phyloP scores from a whole-genome alignment of 2,888 invertebrate genomes.

The Caenorhabditis parvicauda region DNA sequence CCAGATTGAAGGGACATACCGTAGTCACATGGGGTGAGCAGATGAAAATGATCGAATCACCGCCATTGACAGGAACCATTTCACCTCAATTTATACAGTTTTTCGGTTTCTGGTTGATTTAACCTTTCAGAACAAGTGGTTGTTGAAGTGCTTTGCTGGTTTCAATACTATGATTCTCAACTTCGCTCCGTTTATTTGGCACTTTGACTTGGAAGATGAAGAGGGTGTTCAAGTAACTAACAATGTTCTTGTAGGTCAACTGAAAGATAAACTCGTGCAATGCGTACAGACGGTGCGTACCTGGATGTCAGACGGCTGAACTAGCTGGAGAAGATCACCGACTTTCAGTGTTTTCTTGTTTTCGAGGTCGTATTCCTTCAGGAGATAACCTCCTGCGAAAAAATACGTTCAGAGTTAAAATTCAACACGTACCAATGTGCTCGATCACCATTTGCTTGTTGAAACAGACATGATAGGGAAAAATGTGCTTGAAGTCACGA shows the following conservation, averaged over 20 bases:
- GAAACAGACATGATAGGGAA: conserved; percentile 58
- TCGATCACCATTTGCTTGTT: conserved; percentile 56
- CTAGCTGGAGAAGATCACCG: conserved; percentile 50
- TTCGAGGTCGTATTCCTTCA: conserved; percentile 48
- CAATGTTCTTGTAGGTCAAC: conserved; percentile 55
- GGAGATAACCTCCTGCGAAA: conserved; percentile 41
- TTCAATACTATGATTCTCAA: conserved; percentile 26
- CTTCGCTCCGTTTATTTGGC: conserved; percentile 39
- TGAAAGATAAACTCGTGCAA: conserved; percentile 8
- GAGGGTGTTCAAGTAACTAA: conserved; percentile 51
- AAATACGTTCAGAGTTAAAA: background rate
- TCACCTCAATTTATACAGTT: conserved; percentile 1
- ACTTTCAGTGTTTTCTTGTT: conserved; percentile 51
- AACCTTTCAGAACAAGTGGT: conserved; percentile 43
- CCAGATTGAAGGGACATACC: conserved; percentile 9
- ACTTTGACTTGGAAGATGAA: conserved; percentile 57
- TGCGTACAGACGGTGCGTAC: conserved; percentile 8
- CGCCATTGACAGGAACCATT: conserved; percentile 51
- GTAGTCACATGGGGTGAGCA: conserved; percentile 58
- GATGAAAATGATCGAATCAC: conserved; percentile 54
- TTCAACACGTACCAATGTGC: conserved; percentile 45
- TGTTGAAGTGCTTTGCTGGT: conserved; percentile 37
- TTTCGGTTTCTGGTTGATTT: background rate
- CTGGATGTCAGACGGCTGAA: conserved; percentile 56
- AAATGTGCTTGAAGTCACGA: conserved; percentile 45